A percentile compares a stretch with the other conserved stretches of the same genome.
These are phyloP conservation scores for Gari tellinella DNA, from an alignment of 2,888 invertebrate species.

Conservation along the genomic window DNA sequence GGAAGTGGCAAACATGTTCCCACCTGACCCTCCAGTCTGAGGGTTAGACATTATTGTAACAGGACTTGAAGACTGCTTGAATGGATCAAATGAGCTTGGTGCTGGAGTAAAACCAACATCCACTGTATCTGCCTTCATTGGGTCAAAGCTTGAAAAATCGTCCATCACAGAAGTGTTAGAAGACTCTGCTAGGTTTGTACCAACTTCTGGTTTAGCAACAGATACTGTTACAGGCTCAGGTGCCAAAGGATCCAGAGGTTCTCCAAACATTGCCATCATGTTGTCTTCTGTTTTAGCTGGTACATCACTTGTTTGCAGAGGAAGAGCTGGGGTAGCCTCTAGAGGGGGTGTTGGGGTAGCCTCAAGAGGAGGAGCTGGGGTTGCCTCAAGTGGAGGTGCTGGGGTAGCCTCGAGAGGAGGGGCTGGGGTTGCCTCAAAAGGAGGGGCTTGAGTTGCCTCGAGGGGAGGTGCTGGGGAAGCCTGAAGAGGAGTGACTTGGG, in stretches of 20 bases:
- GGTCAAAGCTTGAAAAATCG: constrained; percentile 57
- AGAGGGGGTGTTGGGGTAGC: no score
- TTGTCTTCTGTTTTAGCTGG: no score
- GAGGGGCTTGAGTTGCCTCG: no score
- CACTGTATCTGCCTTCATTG: constrained; percentile 39
- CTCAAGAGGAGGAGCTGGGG: not conserved
- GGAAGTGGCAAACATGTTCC: constrained; percentile 14
- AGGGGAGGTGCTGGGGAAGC: no score
- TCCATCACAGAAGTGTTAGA: constrained; percentile 30
- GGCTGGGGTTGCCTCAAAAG: no score
- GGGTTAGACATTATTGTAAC: not conserved
- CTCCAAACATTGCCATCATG: not conserved
- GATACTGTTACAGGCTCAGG: constrained; percentile 6
- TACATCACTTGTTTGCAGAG: no score
- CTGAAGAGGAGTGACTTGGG: no score
- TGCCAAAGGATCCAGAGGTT: constrained; percentile 9
- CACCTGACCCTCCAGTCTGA: not conserved
- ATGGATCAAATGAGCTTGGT: constrained; percentile 5
- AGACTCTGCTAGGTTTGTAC: no score
- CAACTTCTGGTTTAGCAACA: no score
- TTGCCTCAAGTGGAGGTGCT: not conserved
- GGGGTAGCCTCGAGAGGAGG: no score
- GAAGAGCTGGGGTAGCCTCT: no score
- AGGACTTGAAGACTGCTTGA: constrained; percentile 14
- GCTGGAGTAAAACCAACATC: not conserved